phyloP scores from a whole-genome alignment of 2,113 vertebrate genomes.

The Otis tarda region DNA sequence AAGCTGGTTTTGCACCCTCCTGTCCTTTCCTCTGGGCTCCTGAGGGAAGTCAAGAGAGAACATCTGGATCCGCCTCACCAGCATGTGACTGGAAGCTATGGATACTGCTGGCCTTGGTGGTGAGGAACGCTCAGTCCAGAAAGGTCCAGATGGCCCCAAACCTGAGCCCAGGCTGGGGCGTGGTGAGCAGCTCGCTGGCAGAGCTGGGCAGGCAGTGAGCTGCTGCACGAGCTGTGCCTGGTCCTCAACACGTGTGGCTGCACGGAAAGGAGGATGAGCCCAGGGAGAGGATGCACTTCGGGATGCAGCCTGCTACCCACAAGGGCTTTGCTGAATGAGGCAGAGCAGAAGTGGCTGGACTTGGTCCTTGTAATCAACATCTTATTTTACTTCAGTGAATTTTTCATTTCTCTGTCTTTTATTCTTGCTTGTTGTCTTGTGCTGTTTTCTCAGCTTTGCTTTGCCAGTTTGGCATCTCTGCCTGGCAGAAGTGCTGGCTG shows the following conservation, averaged over 20 bases:
- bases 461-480: conserved; percentile 30
- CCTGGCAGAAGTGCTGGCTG: conserved; percentile 8
- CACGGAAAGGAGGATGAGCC: background rate
- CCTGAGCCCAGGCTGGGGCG: background rate
- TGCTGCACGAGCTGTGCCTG: background rate
- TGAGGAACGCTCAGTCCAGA: background rate
- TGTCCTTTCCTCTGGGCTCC: background rate
- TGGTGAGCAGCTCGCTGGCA: background rate
- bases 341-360: background rate
- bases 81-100: background rate
- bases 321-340: background rate
- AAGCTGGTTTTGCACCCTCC: background rate
- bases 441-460: conserved; percentile 55
- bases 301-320: background rate
- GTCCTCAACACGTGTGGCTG: background rate
- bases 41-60: background rate
- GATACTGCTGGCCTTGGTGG: background rate
- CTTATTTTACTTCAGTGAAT: background rate
- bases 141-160: background rate
- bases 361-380: background rate
- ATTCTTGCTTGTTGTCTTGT: conserved; percentile 25
- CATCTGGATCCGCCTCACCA: background rate
- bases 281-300: background rate
- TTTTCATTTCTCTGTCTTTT: background rate
- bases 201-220: background rate